Evolutionary conservation across 2,113 vertebrate species (phyloP).

Genomic region (Vidua chalybeata): DNA sequence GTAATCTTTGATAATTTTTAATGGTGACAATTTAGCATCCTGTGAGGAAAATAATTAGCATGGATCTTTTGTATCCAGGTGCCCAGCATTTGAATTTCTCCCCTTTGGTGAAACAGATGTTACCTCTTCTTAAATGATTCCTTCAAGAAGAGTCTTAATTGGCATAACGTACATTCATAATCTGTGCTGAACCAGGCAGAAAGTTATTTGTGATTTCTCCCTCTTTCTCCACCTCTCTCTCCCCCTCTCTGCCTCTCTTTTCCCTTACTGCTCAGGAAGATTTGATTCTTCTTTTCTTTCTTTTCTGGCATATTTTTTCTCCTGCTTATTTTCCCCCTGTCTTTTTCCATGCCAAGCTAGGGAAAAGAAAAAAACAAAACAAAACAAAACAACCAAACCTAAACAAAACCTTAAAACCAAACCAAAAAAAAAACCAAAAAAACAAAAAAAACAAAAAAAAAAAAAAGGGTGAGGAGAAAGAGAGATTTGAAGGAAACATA

Average conservation of each 20-base stretch:
- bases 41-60: neutral
- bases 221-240: fast-evolving
- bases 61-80: neutral
- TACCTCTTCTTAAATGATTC: neutral
- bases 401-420: too few relatives aligned
- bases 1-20: neutral
- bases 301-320: neutral
- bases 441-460: too few relatives aligned
- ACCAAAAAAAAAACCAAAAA: too few relatives aligned
- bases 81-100: neutral
- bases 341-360: neutral
- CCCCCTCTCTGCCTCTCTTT: too few relatives aligned
- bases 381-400: too few relatives aligned
- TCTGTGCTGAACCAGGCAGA: neutral
- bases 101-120: neutral
- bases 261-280: neutral
- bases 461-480: neutral
- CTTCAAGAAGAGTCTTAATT: neutral
- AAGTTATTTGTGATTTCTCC: neutral
- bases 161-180: neutral
- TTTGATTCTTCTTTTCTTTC: neutral
- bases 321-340: neutral
- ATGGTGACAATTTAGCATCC: neutral
- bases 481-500: neutral
- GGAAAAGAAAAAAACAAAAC: neutral